phyloP scores from a whole-genome alignment of 1,140 invertebrate species.

The Plectus sambesii region DNA sequence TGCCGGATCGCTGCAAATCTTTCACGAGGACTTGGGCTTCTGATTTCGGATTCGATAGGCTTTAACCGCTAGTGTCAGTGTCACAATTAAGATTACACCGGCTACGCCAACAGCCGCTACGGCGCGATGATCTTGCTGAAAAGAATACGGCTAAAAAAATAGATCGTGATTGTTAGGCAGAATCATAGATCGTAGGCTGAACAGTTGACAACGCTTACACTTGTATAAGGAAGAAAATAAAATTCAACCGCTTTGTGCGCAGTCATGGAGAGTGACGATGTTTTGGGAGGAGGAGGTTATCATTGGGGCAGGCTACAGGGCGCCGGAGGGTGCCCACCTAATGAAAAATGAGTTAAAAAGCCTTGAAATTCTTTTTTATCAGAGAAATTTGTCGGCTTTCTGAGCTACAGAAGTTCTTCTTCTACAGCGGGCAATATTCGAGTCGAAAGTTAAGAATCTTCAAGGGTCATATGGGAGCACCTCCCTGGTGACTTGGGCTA shows the following conservation, averaged over 20 bases:
- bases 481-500: not conserved
- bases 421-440: too few relatives aligned
- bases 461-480: not conserved
- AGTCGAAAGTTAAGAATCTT: constrained; percentile 7
- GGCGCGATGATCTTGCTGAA: constrained; percentile 42
- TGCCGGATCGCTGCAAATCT: too few relatives aligned
- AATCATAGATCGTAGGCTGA: not conserved
- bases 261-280: too few relatives aligned
- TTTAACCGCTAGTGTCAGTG: constrained; percentile 38
- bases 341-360: too few relatives aligned
- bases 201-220: not conserved
- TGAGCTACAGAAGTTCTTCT: too few relatives aligned
- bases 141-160: constrained; percentile 23
- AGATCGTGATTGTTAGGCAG: constrained; percentile 11
- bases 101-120: constrained; percentile 37
- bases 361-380: too few relatives aligned
- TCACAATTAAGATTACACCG: constrained; percentile 40
- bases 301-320: too few relatives aligned
- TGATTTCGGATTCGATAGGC: constrained; percentile 33
- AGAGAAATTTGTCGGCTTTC: too few relatives aligned
- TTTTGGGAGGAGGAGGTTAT: too few relatives aligned
- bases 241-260: too few relatives aligned
- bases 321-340: too few relatives aligned
- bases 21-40: too few relatives aligned
- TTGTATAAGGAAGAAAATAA: constrained; percentile 1